Evolutionary conservation across 2,888 invertebrate species (phyloP).

Genomic region (Antheraea yamamai): DNA sequence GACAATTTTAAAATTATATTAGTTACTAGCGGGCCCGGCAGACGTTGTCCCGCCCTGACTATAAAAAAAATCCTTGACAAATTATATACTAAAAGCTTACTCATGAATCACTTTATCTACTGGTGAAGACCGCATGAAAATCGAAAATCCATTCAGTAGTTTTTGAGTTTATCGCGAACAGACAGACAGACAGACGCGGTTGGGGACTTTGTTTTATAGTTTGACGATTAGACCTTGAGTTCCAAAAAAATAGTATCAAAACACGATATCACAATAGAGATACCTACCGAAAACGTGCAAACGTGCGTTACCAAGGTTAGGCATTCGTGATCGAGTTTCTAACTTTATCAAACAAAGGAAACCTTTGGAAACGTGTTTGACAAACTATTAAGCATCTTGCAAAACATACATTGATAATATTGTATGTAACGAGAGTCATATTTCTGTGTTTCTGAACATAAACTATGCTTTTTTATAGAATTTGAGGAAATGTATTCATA

Average conservation of each 20-base stretch:
- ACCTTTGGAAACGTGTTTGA: neutral
- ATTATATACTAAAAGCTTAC: too few relatives aligned
- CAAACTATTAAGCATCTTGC: neutral
- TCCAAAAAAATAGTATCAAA: neutral
- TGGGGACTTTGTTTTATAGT: too few relatives aligned
- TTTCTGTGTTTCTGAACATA: too few relatives aligned
- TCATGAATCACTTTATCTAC: too few relatives aligned
- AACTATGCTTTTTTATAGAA: neutral
- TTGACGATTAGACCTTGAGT: neutral
- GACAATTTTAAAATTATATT: neutral
- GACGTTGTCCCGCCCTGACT: too few relatives aligned
- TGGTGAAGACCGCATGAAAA: too few relatives aligned
- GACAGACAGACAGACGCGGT: too few relatives aligned
- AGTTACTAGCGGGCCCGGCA: too few relatives aligned
- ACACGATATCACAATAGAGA: neutral
- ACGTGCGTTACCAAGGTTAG: neutral
- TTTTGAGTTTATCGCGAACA: too few relatives aligned
- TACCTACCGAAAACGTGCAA: neutral
- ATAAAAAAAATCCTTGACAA: too few relatives aligned
- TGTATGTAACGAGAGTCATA: neutral
- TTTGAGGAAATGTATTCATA: neutral
- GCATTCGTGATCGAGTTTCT: neutral
- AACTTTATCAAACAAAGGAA: slow-evolving; percentile 4
- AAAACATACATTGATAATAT: neutral
- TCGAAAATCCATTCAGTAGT: too few relatives aligned